Evolutionary conservation across 2,113 vertebrate genomes (phyloP).

Genomic region (Phoxinus phoxinus): DNA sequence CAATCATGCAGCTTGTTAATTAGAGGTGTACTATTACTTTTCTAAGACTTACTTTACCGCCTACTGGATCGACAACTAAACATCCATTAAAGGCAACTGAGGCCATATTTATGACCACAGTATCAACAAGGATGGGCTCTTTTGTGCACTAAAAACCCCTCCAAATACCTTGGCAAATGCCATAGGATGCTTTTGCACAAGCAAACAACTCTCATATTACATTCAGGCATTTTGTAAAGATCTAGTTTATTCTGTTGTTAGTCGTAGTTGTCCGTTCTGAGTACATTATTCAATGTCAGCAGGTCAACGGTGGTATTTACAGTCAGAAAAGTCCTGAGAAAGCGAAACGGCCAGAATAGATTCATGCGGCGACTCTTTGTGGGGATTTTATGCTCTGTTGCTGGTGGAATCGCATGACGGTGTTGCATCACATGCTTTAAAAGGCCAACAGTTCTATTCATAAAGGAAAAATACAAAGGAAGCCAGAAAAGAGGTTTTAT

Average conservation of each 20-base stretch:
- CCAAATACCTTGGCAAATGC: too few species aligned
- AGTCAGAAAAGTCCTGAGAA: constrained; percentile 2
- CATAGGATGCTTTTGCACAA: not conserved
- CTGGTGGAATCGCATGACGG: not conserved
- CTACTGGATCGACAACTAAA: not conserved
- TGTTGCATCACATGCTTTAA: constrained; percentile 34
- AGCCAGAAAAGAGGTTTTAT: not conserved
- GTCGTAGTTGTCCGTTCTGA: not conserved
- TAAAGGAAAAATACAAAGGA: not conserved
- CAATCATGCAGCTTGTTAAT: not conserved
- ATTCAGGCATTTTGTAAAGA: not conserved
- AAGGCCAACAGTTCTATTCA: not conserved
- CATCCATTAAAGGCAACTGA: not conserved
- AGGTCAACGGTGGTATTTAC: not conserved
- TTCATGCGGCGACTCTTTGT: constrained; percentile 11
- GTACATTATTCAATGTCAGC: not conserved
- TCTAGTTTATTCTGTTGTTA: not conserved
- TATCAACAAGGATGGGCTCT: too few species aligned
- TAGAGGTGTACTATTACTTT: not conserved
- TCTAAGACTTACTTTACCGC: not conserved
- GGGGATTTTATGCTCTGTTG: constrained; percentile 27
- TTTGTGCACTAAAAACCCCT: too few species aligned
- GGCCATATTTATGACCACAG: not conserved
- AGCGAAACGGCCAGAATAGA: not conserved
- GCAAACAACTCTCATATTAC: not conserved